These are phyloP conservation scores for Galago senegalensis DNA, from an alignment of 2,797 vertebrate species.

Conservation along the genomic window DNA sequence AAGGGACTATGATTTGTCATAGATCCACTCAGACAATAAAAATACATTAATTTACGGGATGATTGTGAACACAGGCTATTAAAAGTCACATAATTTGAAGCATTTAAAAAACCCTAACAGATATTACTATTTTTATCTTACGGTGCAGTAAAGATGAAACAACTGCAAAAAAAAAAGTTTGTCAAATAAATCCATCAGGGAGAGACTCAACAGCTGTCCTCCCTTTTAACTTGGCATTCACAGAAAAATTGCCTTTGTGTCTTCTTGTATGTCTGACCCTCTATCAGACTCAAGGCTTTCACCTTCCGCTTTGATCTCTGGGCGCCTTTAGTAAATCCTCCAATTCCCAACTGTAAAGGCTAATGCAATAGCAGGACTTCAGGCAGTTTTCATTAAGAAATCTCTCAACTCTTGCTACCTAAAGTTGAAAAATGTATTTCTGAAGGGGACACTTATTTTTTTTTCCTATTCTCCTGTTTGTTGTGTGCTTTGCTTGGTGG, in stretches of 20 bases:
- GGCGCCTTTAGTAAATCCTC: slow-evolving; percentile 59
- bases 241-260: slow-evolving; percentile 44
- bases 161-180: slow-evolving; percentile 61
- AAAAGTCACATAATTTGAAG: slow-evolving; percentile 68
- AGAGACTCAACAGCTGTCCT: slow-evolving; percentile 71
- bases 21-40: slow-evolving; percentile 19
- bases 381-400: slow-evolving; percentile 84
- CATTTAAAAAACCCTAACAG: slow-evolving; percentile 55
- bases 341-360: slow-evolving; percentile 62
- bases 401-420: slow-evolving; percentile 74
- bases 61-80: slow-evolving; percentile 49
- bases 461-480: slow-evolving; percentile 55
- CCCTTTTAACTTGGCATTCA: slow-evolving; percentile 48
- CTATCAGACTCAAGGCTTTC: slow-evolving; percentile 56
- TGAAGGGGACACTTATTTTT: slow-evolving; percentile 66
- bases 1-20: not conserved
- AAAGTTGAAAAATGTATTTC: slow-evolving; percentile 80
- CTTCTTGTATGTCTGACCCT: slow-evolving; percentile 59
- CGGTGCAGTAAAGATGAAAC: slow-evolving; percentile 73
- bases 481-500: slow-evolving; percentile 78
- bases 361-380: slow-evolving; percentile 73
- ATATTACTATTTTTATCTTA: slow-evolving; percentile 77
- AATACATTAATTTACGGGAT: slow-evolving; percentile 27
- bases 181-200: slow-evolving; percentile 71
- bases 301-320: slow-evolving; percentile 79